Conservation (phyloP, 2,113 vertebrate species). For the Gymnocephalus cernua region DNA sequence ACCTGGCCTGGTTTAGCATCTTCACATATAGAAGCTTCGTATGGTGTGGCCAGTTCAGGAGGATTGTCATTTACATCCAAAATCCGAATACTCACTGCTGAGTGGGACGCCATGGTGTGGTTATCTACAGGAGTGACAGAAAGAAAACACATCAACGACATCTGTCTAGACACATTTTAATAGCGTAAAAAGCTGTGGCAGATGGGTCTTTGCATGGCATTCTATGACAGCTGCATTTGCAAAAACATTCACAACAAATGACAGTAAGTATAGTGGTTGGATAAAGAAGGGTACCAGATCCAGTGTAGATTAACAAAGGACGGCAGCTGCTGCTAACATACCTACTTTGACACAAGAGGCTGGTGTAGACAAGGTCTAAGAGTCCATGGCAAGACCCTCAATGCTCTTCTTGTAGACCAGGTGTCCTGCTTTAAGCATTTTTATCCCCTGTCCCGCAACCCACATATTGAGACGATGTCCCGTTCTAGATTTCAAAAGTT, state of each 20-base stretch:
- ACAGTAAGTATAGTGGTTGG: background rate
- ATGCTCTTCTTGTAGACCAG: background rate
- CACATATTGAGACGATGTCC: too few species aligned
- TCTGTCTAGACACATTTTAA: background rate
- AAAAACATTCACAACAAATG: background rate
- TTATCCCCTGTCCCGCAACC: too few species aligned
- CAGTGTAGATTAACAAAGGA: slow-evolving; percentile 20
- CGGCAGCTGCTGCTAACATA: slow-evolving; percentile 29
- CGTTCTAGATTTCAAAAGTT: too few species aligned
- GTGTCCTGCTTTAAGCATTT: too few species aligned
- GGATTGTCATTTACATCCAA: slow-evolving; percentile 98
- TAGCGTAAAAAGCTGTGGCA: background rate
- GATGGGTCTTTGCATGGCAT: background rate
- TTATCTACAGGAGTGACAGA: slow-evolving; percentile 86
- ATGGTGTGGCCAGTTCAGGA: slow-evolving; percentile 93
- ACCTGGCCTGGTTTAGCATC: slow-evolving; percentile 97
- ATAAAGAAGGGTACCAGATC: background rate
- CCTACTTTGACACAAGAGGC: background rate
- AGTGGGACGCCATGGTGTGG: slow-evolving; percentile 89
- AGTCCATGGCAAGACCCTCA: slow-evolving; percentile 1
- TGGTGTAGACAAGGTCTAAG: slow-evolving; percentile 1
- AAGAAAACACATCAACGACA: background rate
- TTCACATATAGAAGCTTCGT: slow-evolving; percentile 94
- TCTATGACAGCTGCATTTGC: background rate
- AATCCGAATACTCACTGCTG: slow-evolving; percentile 92